A percentile compares a stretch with the other conserved stretches of the same genome.
Evolutionary conservation across 2,888 invertebrate species (phyloP).

Genomic region (Hypsopygia costalis): DNA sequence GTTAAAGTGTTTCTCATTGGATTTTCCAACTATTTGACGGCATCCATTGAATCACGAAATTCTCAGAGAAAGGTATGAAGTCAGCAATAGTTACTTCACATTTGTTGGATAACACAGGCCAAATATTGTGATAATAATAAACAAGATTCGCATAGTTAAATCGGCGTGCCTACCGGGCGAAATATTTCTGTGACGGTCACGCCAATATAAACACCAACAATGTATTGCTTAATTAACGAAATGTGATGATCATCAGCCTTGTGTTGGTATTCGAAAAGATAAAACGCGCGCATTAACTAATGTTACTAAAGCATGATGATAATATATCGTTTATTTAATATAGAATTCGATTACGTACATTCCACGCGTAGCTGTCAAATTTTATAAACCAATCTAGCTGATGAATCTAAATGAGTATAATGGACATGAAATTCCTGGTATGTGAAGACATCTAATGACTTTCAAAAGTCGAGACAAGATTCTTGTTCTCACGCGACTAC

Average conservation of each 20-base stretch:
- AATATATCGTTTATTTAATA: conserved; percentile 5
- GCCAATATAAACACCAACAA: conserved; percentile 36
- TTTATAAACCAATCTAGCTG: conserved; percentile 41
- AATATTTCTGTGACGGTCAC: conserved; percentile 38
- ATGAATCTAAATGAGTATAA: conserved; percentile 51
- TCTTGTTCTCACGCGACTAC: conserved; percentile 35
- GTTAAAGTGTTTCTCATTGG: too few relatives aligned
- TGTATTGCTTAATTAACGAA: conserved; percentile 27
- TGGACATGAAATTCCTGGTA: conserved; percentile 54
- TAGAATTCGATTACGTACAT: conserved; percentile 42
- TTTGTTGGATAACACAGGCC: conserved; percentile 34
- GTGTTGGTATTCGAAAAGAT: conserved; percentile 27
- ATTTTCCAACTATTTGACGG: too few relatives aligned
- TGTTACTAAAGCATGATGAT: conserved; percentile 22
- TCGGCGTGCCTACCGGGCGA: conserved; percentile 36
- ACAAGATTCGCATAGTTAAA: conserved; percentile 40
- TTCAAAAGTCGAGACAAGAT: conserved; percentile 36
- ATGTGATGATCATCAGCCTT: conserved; percentile 26
- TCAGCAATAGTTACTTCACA: conserved; percentile 10
- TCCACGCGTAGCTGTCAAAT: conserved; percentile 41
- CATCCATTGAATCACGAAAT: too few relatives aligned
- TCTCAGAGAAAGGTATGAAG: too few relatives aligned
- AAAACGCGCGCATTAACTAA: conserved; percentile 32
- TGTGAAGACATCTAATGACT: conserved; percentile 41
- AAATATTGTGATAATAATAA: conserved; percentile 47